Conservation (phyloP, 1,140 invertebrate genomes). For the Apis mellifera region DNA sequence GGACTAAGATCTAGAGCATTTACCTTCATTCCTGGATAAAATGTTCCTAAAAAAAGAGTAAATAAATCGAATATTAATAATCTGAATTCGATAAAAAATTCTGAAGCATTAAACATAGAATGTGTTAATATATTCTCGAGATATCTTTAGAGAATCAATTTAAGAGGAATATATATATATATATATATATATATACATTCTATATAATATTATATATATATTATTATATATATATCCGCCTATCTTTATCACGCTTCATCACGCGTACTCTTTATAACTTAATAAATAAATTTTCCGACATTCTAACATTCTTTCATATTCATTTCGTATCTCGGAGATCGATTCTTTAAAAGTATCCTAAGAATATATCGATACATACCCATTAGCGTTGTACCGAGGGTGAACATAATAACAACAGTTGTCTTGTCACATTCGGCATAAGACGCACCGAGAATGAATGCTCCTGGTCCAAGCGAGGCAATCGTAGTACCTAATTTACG, state of each 20-base stretch:
- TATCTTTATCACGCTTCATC: too few relatives aligned
- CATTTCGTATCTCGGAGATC: too few relatives aligned
- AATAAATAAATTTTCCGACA: too few relatives aligned
- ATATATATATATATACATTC: too few relatives aligned
- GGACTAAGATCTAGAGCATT: slow-evolving; percentile 91
- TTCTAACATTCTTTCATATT: too few relatives aligned
- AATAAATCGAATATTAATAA: not conserved
- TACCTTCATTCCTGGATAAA: slow-evolving; percentile 86
- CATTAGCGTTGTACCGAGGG: slow-evolving; percentile 86
- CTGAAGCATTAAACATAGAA: not conserved
- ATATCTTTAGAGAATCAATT: too few relatives aligned
- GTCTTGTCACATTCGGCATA: slow-evolving; percentile 84
- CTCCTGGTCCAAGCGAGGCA: slow-evolving; percentile 82
- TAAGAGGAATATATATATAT: too few relatives aligned
- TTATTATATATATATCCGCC: too few relatives aligned
- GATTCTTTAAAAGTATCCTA: not conserved
- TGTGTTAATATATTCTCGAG: too few relatives aligned
- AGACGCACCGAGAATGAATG: slow-evolving; percentile 83
- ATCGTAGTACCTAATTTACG: slow-evolving; percentile 85
- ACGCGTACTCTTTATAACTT: too few relatives aligned
- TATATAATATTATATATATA: too few relatives aligned
- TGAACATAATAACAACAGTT: slow-evolving; percentile 86
- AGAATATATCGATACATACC: slow-evolving; percentile 72
- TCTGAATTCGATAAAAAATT: not conserved
- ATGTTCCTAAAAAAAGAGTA: slow-evolving; percentile 75